phyloP scores from a whole-genome alignment of 2,113 vertebrate species.

The Paralichthys olivaceus region DNA sequence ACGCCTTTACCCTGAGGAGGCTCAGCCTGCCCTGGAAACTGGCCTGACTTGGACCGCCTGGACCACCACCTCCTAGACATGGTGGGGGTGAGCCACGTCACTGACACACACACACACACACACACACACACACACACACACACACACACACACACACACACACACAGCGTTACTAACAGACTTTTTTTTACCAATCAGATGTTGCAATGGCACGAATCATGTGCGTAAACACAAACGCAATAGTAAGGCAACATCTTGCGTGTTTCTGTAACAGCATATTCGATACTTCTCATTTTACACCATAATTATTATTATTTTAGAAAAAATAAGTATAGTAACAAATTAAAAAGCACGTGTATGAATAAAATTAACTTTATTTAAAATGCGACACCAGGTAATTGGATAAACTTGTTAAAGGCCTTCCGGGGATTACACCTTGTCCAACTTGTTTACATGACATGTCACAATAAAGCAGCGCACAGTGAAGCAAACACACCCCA shows the following conservation, averaged over 20 bases:
- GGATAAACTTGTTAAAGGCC: not conserved
- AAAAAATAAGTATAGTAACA: not conserved
- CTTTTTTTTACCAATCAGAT: not conserved
- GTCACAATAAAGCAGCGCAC: rapidly evolving
- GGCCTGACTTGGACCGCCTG: slow-evolving; percentile 30
- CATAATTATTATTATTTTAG: not conserved
- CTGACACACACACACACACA: slow-evolving; percentile 3
- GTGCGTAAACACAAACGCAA: not conserved
- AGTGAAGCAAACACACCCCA: no score
- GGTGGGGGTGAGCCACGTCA: slow-evolving; percentile 2
- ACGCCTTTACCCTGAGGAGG: slow-evolving; percentile 70
- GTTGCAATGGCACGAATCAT: not conserved
- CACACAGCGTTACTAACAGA: not conserved
- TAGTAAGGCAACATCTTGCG: not conserved
- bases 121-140: not conserved
- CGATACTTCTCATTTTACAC: not conserved
- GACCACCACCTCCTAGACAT: slow-evolving; percentile 65
- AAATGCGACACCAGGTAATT: not conserved
- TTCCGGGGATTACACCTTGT: not conserved
- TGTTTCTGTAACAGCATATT: not conserved
- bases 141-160: slow-evolving; percentile 4
- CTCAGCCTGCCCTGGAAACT: slow-evolving; percentile 25
- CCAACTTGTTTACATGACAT: not conserved
- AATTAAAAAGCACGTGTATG: not conserved
- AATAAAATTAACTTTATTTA: not conserved